A percentile compares a stretch with the other conserved stretches of the same genome.
These are phyloP conservation scores for Calosoma granatense DNA, from an alignment of 1,140 invertebrate species.

Conservation along the genomic window DNA sequence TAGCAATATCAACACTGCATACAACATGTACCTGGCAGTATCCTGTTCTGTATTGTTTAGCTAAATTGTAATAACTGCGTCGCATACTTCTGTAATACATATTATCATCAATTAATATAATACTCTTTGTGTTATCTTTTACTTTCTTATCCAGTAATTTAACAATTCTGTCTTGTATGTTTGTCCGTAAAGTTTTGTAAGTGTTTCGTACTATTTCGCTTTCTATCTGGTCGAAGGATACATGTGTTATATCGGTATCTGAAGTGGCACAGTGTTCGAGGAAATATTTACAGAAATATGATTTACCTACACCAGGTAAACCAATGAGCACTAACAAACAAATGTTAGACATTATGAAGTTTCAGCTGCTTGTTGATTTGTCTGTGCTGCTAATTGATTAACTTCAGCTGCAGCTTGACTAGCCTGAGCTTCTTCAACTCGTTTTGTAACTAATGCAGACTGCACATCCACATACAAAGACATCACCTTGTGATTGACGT, in stretches of 20 bases:
- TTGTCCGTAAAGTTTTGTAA: neutral
- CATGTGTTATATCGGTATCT: neutral
- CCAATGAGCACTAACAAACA: neutral
- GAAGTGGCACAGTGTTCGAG: neutral
- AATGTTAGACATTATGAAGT: neutral
- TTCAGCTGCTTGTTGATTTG: neutral
- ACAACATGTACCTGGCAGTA: slow-evolving; percentile 14
- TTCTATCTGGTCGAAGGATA: neutral
- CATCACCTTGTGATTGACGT: slow-evolving; percentile 28
- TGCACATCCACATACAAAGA: slow-evolving; percentile 24
- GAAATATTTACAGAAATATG: neutral
- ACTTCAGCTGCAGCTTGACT: neutral
- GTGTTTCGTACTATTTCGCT: neutral
- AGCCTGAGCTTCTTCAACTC: slow-evolving; percentile 22
- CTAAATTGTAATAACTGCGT: slow-evolving; percentile 12
- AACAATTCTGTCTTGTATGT: neutral
- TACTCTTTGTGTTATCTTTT: neutral
- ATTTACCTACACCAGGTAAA: neutral
- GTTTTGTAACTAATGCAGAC: slow-evolving; percentile 21
- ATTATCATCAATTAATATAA: slow-evolving; percentile 17
- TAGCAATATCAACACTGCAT: slow-evolving; percentile 10
- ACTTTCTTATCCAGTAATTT: neutral
- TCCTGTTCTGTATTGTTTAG: slow-evolving; percentile 11
- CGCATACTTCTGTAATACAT: slow-evolving; percentile 18
- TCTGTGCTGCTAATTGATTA: too few relatives aligned